Conservation (phyloP, 2,113 vertebrate species). For the Verasper variegatus region DNA sequence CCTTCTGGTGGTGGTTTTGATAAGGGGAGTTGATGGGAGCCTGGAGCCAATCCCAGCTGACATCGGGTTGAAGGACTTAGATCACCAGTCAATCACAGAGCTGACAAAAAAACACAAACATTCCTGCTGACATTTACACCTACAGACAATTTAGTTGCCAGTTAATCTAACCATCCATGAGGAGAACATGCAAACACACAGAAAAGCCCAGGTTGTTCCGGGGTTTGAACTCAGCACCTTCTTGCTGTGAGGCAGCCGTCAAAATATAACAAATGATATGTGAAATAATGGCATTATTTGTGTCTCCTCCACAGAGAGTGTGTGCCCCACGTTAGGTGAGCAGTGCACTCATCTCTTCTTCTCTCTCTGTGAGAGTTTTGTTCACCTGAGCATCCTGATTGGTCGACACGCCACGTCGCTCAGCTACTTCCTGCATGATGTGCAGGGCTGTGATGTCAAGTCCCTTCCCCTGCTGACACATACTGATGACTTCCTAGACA, state of each 20-base stretch:
- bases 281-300: not conserved
- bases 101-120: too few species aligned
- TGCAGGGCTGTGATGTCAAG: conserved; percentile 81
- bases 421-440: conserved; percentile 88
- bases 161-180: too few species aligned
- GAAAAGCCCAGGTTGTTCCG: too few species aligned
- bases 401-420: conserved; percentile 91
- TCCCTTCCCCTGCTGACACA: conserved; percentile 89
- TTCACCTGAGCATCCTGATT: conserved; percentile 88
- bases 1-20: not conserved
- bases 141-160: too few species aligned
- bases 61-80: too few species aligned
- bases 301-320: conserved; percentile 81
- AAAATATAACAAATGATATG: not conserved
- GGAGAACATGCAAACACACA: too few species aligned
- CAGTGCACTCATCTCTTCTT: conserved; percentile 86
- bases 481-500: conserved; percentile 88
- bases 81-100: too few species aligned
- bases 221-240: too few species aligned
- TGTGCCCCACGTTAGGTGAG: conserved; percentile 74
- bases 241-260: not conserved
- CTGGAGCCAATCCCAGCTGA: not conserved
- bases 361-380: conserved; percentile 88
- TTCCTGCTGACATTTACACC: too few species aligned
- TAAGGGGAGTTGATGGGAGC: not conserved